Evolutionary conservation across 2,797 vertebrate genomes (phyloP).

Genomic region (Melanotaenia pygmaea): DNA sequence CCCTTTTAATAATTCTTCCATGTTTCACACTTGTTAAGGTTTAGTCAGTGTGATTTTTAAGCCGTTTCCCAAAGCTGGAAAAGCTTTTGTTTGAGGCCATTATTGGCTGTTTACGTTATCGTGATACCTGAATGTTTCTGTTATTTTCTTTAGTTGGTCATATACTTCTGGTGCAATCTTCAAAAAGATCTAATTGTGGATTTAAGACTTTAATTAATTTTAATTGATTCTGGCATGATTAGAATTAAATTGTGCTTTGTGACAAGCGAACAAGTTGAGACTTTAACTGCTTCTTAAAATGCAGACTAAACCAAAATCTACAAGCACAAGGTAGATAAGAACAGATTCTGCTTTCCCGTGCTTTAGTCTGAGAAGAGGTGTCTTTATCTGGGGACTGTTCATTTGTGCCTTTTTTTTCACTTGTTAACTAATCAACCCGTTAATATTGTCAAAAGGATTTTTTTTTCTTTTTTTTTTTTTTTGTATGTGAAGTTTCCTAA

Average conservation of each 20-base stretch:
- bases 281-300: constrained; percentile 11
- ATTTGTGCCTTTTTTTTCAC: constrained; percentile 12
- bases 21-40: constrained; percentile 41
- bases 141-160: constrained; percentile 7
- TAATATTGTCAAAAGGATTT: constrained; percentile 15
- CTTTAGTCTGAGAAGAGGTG: constrained; percentile 28
- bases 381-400: constrained; percentile 19
- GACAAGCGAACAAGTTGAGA: background rate
- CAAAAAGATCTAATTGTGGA: background rate
- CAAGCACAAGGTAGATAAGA: constrained; percentile 3
- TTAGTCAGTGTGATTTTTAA: constrained; percentile 16
- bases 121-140: background rate
- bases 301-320: background rate
- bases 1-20: constrained; percentile 36
- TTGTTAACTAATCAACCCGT: background rate
- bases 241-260: constrained; percentile 33
- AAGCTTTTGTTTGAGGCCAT: constrained; percentile 2
- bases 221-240: constrained; percentile 26
- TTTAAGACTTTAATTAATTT: background rate
- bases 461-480: no score
- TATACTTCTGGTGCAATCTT: constrained; percentile 27
- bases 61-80: constrained; percentile 30
- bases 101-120: constrained; percentile 1
- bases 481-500: constrained; percentile 17
- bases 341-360: background rate